Conservation (phyloP, 2,888 invertebrate genomes). For the Antheraea assamensis region DNA sequence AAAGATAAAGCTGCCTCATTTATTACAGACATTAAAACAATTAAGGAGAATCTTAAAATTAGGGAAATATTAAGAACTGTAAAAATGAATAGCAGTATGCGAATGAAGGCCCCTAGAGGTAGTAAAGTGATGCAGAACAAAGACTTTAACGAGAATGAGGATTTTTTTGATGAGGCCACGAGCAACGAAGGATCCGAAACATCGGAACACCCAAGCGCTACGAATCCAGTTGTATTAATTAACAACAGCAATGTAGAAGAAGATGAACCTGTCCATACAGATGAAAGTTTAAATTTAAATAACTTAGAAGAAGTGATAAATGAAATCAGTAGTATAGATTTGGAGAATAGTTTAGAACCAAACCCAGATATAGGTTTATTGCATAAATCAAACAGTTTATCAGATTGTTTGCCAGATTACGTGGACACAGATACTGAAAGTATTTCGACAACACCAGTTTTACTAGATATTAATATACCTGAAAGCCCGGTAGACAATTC, state of each 20-base stretch:
- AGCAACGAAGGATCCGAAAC: constrained; percentile 29
- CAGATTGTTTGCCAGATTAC: constrained; percentile 37
- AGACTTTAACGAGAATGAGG: constrained; percentile 62
- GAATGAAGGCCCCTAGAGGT: constrained; percentile 64
- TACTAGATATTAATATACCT: constrained; percentile 28
- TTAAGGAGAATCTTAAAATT: constrained; percentile 72
- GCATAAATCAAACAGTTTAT: constrained; percentile 38
- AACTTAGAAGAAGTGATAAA: constrained; percentile 26
- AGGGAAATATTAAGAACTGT: constrained; percentile 71
- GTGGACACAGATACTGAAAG: constrained; percentile 28
- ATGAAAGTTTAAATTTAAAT: constrained; percentile 28
- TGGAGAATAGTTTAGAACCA: not conserved
- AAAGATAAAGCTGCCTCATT: constrained; percentile 55
- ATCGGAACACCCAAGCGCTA: constrained; percentile 50
- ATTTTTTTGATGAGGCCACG: constrained; percentile 46
- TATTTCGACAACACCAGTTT: constrained; percentile 24
- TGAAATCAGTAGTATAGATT: constrained; percentile 24
- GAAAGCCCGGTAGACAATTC: constrained; percentile 31
- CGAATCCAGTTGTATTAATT: constrained; percentile 50
- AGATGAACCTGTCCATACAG: constrained; percentile 21
- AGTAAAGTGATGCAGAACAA: constrained; percentile 68
- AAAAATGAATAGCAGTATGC: constrained; percentile 74
- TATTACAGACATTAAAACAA: constrained; percentile 61
- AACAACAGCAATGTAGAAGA: constrained; percentile 27
- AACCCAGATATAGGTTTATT: constrained; percentile 11